Base-by-base conservation (phyloP, 2,888 invertebrate genomes). In the Ectropis crepuscularia region DNA sequence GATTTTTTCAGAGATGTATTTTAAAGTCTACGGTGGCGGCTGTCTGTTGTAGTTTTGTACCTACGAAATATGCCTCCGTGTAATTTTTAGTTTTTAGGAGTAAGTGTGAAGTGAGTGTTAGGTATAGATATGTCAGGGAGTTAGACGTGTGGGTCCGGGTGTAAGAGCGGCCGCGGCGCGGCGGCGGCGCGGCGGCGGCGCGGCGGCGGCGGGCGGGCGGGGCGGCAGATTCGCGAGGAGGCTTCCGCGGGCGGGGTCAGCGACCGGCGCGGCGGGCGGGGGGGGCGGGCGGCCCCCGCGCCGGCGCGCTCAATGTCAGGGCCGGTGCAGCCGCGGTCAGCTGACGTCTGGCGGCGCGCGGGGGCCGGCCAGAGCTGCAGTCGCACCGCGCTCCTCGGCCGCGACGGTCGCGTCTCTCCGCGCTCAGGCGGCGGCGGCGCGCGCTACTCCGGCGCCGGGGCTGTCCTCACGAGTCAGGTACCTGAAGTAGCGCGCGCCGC, bases 401-500 rank as follows among this genome's bases (percentile, higher is more conserved):
- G 85, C 81, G 86, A 71, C 81, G 78, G 79, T 85, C 89, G 90
- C 81, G 78, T 75, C 81, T 76, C 74, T 71, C 73, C 69, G 75
- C 67, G 49, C 49, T n/a, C 61, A 75, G 86, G 85, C 86, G 86
- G 82, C 75, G 88, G 82, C 88, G 81, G 94, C 95, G 95, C 96
- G 97, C 95, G 97, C 95, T 97, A 97, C 97, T 95, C 96, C 94
- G 96, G 96, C 96, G 95, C 96, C 96, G 93, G 94, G 94, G 96
- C 97, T 97, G 91, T 92, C 94, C 94, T 93, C 90, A 90, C 87
- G 90, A 97, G 98, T 98, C 98, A 98, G 98, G 98, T 98, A 98
- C 98, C 98, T 97, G 97, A 98, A 98, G 98, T 98, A 98, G 98
- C 98, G 98, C 98, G 97, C 97, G 97, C 93, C 93, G 96, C 95